Evolutionary conservation across 2,888 invertebrate species (phyloP), one percentile per base, ranked within the genome.

Genomic region (Asteroscopus sphinx): DNA sequence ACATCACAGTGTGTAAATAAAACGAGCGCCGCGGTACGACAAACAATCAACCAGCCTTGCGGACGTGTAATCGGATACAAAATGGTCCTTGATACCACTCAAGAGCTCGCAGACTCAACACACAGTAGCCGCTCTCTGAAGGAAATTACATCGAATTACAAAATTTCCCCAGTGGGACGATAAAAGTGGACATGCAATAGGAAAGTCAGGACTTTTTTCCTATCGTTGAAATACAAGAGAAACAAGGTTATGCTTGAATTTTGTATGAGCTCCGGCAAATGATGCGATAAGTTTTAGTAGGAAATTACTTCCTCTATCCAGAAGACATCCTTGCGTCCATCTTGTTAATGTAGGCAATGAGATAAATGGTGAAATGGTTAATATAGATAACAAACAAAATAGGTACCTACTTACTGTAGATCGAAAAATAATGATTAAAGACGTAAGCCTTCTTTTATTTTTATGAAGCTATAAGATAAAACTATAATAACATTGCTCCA

Each of bases 21-120:
- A 85, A 74, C 68, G 76, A 77, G 70, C 76, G 77, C 67, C 65
- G 77, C 73, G 77, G 80, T 69, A 81, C 83, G 77, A 84, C 88
- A 90, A 91, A 91, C 88, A 90, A 88, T 85, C 87, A 83, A 81
- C 82, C 79, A 82, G 80, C 71, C 82, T 82, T 83, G 81, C 69
- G 77, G 81, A 86, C 83, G 76, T 85, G 90, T 89, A 91, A 90
- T 90, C 87, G 85, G 90, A 90, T 90, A 88, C 88, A 83, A 87
- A 90, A 88, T 83, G 82, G 79, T 83, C 81, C 79, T 82, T 77
- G 79, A 80, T 78, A 79, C 80, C 81, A 73, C 76, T 85, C 79
- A 81, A 82, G 83, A 81, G 71, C 71, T 79, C 63, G 62, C 73
- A 73, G 80, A 81, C 82, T 78, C 71, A 69, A 79, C 79, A 75